These are phyloP conservation scores for Cyrtonyx montezumae DNA, from an alignment of 2,113 vertebrate species.

Conservation along the genomic window DNA sequence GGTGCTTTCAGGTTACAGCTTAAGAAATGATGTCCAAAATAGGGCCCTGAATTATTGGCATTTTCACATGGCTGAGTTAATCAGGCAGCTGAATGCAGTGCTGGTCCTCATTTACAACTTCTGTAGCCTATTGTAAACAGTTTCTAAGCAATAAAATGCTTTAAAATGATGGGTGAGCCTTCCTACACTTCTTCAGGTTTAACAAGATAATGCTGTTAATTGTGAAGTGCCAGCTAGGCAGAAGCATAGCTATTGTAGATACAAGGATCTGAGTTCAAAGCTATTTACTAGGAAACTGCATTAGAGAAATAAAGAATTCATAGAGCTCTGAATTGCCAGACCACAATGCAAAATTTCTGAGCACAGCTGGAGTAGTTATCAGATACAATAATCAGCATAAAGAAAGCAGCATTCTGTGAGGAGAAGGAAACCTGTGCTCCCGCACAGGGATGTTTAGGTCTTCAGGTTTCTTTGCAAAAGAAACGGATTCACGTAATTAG, in stretches of 20 bases:
- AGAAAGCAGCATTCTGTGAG: not conserved
- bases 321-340: slow-evolving; percentile 1
- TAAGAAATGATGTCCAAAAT: not conserved
- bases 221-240: slow-evolving; percentile 20
- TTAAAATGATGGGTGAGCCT: slow-evolving; percentile 1
- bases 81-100: slow-evolving; percentile 18
- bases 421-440: not conserved
- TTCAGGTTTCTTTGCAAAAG: not conserved
- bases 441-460: not conserved
- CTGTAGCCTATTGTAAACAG: slow-evolving; percentile 32
- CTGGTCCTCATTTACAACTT: not conserved
- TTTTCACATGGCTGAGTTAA: slow-evolving; percentile 27
- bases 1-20: not conserved
- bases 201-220: slow-evolving; percentile 57
- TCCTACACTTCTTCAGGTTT: slow-evolving; percentile 34
- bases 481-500: not conserved
- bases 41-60: not conserved
- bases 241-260: not conserved
- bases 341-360: not conserved
- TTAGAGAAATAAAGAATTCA: slow-evolving; percentile 25
- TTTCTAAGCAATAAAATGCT: slow-evolving; percentile 42
- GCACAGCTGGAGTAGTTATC: not conserved
- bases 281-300: slow-evolving; percentile 32
- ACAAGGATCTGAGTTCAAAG: slow-evolving; percentile 48
- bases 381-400: not conserved